These are phyloP conservation scores for Caenorhabditis drosophilae DNA, from an alignment of 2,888 invertebrate genomes.

Conservation along the genomic window DNA sequence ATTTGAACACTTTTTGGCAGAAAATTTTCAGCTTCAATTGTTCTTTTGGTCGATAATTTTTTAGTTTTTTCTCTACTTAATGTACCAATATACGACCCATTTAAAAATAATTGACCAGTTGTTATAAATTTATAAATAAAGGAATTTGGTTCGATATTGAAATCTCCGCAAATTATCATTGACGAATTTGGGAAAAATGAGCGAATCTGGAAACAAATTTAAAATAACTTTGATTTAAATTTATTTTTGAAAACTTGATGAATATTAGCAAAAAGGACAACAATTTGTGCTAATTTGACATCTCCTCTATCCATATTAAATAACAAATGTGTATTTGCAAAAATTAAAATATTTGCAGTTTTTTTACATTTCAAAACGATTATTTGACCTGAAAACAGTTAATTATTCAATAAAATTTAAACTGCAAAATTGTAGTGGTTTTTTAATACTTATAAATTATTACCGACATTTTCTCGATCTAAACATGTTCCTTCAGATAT, in stretches of 20 bases:
- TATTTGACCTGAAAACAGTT: conserved; percentile 49
- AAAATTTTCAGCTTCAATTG: conserved; percentile 4
- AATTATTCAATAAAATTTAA: not conserved
- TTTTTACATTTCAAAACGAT: conserved; percentile 32
- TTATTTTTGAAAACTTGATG: conserved; percentile 73
- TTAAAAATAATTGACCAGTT: conserved; percentile 55
- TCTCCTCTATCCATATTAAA: conserved; percentile 90
- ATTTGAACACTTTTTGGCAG: conserved; percentile 24
- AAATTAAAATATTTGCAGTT: conserved; percentile 73
- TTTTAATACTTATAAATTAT: too few species aligned
- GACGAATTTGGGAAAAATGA: conserved; percentile 72
- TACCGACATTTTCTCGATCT: conserved; percentile 54
- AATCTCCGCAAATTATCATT: conserved; percentile 88
- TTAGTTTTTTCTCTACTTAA: too few species aligned
- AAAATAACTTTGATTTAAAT: too few species aligned
- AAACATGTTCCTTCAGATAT: conserved; percentile 64
- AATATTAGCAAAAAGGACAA: conserved; percentile 83
- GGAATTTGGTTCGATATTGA: conserved; percentile 83
- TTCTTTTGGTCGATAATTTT: too few species aligned
- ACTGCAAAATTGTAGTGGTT: not conserved
- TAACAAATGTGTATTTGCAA: conserved; percentile 91
- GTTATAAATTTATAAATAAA: conserved; percentile 78
- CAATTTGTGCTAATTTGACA: conserved; percentile 85
- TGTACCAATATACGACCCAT: too few species aligned
- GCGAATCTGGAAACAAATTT: conserved; percentile 1